Base-by-base conservation (phyloP, 2,113 vertebrate genomes). In the Eulemur macaco region DNA sequence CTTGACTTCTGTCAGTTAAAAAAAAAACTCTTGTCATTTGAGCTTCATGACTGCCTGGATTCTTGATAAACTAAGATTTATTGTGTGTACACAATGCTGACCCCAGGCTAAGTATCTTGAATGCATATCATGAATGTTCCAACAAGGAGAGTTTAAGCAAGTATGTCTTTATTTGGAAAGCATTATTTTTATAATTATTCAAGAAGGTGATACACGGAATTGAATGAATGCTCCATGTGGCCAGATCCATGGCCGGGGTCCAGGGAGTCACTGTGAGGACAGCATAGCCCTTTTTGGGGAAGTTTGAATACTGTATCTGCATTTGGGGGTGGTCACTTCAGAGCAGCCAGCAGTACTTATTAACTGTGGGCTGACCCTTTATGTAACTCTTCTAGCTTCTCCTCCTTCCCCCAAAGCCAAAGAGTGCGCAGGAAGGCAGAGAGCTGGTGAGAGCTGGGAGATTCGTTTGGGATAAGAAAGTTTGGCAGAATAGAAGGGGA, bases 1-100 rank as follows among this genome's bases (percentile, higher is more conserved):
- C 52, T 77, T 88, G 93, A 98, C 96, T 97, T 92, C 86, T 83
- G 68, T 89, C 84, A 64, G 83, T 90, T 56, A 56, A 91, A 91
- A 77, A 39, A 87, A 94, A 86, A 42, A 64, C n/a, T n/a, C 39
- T 60, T 66, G 81, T 94, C 94, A 84, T 82, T 52, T 11, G 56
- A 85, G 88, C 66, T 82, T 81, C 39, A 0, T 20, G 90, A 71
- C 94, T 63, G 92, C 83, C 78, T 56, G 37, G 73, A 82, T 91
- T 89, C 60, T 82, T 13, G 56, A 93, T 96, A 93, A 86, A 89
- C 92, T 76, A 69, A 96, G 94, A 94, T 96, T 86, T 78, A 84
- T 84, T 58, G 69, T 95, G 89, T 63, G 89, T 56, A 18, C 56
- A 39, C 87, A 73, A 29, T 45, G 94, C 64, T 0, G 42, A 90